A percentile compares a stretch with the other conserved stretches of the same genome.
These are phyloP conservation scores for Drosophila mercatorum DNA, from an alignment of 2,888 invertebrate genomes.

Conservation along the genomic window DNA sequence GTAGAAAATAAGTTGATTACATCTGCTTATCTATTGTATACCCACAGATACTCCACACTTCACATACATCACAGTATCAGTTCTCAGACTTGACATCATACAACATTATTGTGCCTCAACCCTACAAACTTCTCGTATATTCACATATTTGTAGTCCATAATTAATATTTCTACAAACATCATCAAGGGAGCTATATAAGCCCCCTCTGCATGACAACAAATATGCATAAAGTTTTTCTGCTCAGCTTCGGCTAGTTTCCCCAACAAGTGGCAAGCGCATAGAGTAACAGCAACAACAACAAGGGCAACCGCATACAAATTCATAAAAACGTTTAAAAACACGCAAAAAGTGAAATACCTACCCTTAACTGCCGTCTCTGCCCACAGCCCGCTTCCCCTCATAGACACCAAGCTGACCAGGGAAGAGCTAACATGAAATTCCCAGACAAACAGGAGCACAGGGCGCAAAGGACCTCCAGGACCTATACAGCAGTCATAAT, in stretches of 20 bases:
- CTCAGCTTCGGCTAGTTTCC: conserved; percentile 50
- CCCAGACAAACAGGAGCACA: conserved; percentile 62
- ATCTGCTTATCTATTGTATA: background rate
- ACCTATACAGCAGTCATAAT: conserved; percentile 54
- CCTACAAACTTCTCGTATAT: background rate
- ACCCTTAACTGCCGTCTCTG: background rate
- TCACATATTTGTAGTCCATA: background rate
- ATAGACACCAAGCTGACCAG: conserved; percentile 21
- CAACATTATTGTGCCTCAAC: background rate
- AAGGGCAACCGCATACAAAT: conserved; percentile 46
- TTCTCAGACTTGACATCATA: background rate
- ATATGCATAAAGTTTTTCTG: conserved; percentile 19
- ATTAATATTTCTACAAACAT: conserved; percentile 13
- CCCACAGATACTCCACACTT: background rate
- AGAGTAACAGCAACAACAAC: conserved; percentile 17
- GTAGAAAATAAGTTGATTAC: background rate
- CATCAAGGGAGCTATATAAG: background rate
- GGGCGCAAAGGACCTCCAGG: conserved; percentile 6
- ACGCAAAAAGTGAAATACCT: conserved; percentile 58
- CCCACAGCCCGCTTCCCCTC: background rate
- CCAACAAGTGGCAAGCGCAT: conserved; percentile 63
- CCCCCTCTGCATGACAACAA: conserved; percentile 14
- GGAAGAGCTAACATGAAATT: conserved; percentile 63
- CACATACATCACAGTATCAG: too few species aligned
- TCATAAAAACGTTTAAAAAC: conserved; percentile 72